Conservation (phyloP, 2,797 vertebrate genomes). For the Podarcis lilfordi region DNA sequence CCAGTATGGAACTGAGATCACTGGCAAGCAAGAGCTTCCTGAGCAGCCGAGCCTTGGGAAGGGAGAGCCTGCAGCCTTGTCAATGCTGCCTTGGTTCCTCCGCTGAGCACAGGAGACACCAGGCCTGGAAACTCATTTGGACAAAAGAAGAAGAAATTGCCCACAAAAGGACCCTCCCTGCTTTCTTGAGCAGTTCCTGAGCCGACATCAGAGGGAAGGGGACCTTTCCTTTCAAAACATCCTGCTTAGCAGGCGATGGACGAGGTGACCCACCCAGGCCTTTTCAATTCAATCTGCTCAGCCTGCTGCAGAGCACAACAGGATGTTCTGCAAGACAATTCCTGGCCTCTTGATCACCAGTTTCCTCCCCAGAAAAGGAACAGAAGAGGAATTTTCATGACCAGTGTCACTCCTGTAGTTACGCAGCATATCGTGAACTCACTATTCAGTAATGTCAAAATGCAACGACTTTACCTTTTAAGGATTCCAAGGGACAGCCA, state of each 20-base stretch:
- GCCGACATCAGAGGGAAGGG: background rate
- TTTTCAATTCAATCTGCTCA: background rate
- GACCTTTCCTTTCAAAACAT: background rate
- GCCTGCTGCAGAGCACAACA: background rate
- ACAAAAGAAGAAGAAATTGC: background rate
- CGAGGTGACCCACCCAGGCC: background rate
- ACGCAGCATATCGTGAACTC: constrained; percentile 61
- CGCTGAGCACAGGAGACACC: background rate
- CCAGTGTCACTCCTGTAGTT: rapidly evolving
- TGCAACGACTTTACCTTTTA: constrained; percentile 48
- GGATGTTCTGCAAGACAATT: too few relatives aligned
- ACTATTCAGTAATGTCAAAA: constrained; percentile 69
- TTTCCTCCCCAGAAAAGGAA: background rate
- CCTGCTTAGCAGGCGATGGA: background rate
- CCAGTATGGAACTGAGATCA: background rate
- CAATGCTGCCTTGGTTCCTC: background rate
- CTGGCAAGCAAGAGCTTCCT: too few relatives aligned
- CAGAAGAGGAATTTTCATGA: background rate
- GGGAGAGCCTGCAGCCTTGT: too few relatives aligned
- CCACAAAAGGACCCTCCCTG: background rate
- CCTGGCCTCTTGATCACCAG: background rate
- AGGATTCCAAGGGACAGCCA: constrained; percentile 68
- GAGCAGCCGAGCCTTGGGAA: too few relatives aligned
- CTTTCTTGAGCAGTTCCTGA: background rate
- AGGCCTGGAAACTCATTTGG: background rate